Evolutionary conservation across 1,140 invertebrate species (phyloP).

Genomic region (Luehdorfia chinensis): DNA sequence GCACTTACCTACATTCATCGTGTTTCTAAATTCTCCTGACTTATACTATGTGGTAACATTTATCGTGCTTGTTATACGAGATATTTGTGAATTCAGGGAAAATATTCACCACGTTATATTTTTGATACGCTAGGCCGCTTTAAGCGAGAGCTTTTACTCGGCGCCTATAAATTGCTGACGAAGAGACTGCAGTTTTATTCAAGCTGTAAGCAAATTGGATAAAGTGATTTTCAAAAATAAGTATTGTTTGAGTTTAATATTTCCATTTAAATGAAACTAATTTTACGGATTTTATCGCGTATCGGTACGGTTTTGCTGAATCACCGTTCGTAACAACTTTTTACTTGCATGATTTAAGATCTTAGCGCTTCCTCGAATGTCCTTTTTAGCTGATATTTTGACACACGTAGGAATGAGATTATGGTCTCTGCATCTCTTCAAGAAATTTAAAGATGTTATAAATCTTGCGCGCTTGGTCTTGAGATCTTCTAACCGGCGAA

Average conservation of each 20-base stretch:
- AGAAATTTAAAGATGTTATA: no score
- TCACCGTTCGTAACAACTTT: no score
- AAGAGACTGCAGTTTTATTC: conserved; percentile 2
- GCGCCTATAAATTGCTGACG: conserved; percentile 16
- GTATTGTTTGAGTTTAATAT: conserved; percentile 2
- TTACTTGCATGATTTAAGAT: no score
- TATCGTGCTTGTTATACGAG: background rate
- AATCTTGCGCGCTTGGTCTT: no score
- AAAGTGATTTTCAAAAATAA: conserved; percentile 12
- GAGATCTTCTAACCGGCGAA: no score
- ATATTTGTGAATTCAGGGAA: conserved; percentile 1
- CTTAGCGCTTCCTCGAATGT: no score
- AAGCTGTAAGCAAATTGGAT: conserved; percentile 16
- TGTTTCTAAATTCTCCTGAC: conserved; percentile 13
- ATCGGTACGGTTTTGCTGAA: no score
- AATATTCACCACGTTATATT: conserved; percentile 10
- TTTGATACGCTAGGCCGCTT: conserved; percentile 15
- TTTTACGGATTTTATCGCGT: no score
- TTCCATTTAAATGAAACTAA: conserved; percentile 1
- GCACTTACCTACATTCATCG: conserved; percentile 23
- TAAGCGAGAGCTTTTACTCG: conserved; percentile 13
- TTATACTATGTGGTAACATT: background rate
- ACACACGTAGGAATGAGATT: no score
- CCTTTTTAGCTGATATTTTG: no score
- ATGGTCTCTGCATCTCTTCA: no score